Percentiles rank a stretch among this genome's conserved stretches.
Evolutionary conservation across 2,113 vertebrate genomes (phyloP).

Genomic region (Azemiops feae): DNA sequence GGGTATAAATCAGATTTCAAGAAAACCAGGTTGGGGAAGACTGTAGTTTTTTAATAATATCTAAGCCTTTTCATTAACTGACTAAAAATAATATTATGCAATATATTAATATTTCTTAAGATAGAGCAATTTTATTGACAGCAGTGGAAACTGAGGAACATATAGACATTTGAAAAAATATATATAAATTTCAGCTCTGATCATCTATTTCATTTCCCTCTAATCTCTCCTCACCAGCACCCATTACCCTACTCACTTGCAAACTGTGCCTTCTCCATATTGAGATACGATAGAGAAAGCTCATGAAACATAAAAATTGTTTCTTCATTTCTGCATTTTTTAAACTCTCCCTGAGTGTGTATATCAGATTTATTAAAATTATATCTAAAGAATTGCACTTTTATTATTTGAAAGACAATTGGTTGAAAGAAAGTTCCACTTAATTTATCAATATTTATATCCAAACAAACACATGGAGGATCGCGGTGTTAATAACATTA

Average conservation of each 20-base stretch:
- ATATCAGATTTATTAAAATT: neutral
- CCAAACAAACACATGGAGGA: too few species aligned
- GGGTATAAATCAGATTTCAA: neutral
- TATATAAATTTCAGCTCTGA: neutral
- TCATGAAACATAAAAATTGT: neutral
- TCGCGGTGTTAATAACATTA: neutral
- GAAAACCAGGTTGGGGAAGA: neutral
- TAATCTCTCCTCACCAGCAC: slow-evolving; percentile 13
- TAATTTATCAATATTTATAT: neutral
- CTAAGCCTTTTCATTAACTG: neutral
- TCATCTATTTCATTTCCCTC: slow-evolving; percentile 12
- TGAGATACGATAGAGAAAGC: slow-evolving; percentile 9
- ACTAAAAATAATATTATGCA: neutral
- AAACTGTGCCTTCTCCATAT: slow-evolving; percentile 14
- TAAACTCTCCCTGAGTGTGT: slow-evolving; percentile 16
- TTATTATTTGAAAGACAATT: neutral
- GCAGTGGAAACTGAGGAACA: neutral
- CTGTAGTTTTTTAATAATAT: neutral
- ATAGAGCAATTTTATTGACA: neutral
- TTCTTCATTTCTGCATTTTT: slow-evolving; percentile 10
- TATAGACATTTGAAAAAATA: neutral
- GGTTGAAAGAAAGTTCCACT: neutral
- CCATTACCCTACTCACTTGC: slow-evolving; percentile 23
- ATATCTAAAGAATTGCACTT: neutral
- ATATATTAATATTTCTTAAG: neutral